These are phyloP conservation scores for Eublepharis macularius DNA, from an alignment of 2,113 vertebrate species.

Conservation along the genomic window DNA sequence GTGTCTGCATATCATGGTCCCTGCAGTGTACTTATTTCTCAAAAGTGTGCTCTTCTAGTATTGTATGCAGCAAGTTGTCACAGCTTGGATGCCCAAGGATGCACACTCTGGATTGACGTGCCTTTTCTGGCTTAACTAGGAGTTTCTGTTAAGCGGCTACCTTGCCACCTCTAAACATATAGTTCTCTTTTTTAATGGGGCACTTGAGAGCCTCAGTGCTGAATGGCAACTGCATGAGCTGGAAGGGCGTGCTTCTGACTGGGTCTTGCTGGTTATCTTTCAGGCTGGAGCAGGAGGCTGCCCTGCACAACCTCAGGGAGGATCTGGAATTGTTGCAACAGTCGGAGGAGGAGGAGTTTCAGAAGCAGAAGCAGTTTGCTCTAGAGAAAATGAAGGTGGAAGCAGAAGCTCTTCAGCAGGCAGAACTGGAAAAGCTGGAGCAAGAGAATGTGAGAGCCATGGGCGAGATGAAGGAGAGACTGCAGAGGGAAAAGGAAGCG, in stretches of 20 bases:
- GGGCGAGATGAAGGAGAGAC: slow-evolving; percentile 64
- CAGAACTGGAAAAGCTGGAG: slow-evolving; percentile 64
- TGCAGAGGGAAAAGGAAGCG: slow-evolving; percentile 68
- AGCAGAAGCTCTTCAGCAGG: slow-evolving; percentile 66
- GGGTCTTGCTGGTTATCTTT: neutral
- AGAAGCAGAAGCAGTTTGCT: slow-evolving; percentile 60
- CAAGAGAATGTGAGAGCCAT: slow-evolving; percentile 71
- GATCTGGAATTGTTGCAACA: slow-evolving; percentile 68
- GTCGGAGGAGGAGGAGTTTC: slow-evolving; percentile 63
- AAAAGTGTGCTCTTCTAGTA: neutral
- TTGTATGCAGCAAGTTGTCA: neutral
- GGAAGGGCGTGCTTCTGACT: neutral
- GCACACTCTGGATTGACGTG: neutral
- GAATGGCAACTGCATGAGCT: neutral
- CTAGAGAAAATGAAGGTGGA: slow-evolving; percentile 73
- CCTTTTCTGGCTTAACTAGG: neutral
- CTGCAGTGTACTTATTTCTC: neutral
- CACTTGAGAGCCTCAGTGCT: neutral
- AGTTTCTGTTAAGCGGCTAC: too few species aligned
- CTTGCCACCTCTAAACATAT: too few species aligned
- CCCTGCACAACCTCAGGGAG: slow-evolving; percentile 64
- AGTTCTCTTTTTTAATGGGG: too few species aligned
- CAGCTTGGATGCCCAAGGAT: neutral
- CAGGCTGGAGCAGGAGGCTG: slow-evolving; percentile 80
- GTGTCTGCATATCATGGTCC: neutral